Conservation (phyloP, 2,113 vertebrate species). For the Camelus bactrianus region DNA sequence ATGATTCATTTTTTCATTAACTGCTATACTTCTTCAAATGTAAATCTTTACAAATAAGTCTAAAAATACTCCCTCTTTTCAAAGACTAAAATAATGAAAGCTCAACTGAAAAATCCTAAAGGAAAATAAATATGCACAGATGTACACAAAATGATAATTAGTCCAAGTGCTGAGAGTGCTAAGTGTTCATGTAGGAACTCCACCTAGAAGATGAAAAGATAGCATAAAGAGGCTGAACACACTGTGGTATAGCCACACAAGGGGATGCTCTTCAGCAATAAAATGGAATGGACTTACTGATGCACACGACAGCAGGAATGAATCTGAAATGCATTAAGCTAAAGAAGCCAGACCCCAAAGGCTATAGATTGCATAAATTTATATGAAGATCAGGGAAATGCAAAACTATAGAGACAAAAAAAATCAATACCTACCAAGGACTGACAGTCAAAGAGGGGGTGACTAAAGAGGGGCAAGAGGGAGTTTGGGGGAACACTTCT, state of each 20-base stretch:
- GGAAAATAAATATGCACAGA: not conserved
- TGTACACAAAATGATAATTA: not conserved
- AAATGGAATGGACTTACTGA: not conserved
- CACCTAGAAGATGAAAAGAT: not conserved
- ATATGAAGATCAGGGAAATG: not conserved
- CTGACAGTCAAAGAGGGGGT: not conserved
- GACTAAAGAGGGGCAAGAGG: not conserved
- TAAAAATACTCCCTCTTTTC: not conserved
- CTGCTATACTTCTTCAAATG: not conserved
- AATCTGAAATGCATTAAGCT: not conserved
- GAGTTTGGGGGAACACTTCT: not conserved
- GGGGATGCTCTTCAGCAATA: not conserved
- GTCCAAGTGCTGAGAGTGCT: not conserved
- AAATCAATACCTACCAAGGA: not conserved
- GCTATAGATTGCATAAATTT: not conserved
- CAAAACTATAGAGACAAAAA: not conserved
- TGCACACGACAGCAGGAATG: not conserved
- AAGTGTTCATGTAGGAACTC: not conserved
- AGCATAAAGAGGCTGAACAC: not conserved
- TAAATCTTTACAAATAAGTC: not conserved
- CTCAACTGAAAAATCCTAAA: not conserved
- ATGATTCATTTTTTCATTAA: conserved; percentile 7
- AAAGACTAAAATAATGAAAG: not conserved
- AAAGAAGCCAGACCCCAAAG: not conserved
- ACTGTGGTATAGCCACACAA: not conserved